A percentile compares a stretch with the other conserved stretches of the same genome.
Conservation (phyloP, 2,797 vertebrate genomes). For the Mionectes olivaceus region DNA sequence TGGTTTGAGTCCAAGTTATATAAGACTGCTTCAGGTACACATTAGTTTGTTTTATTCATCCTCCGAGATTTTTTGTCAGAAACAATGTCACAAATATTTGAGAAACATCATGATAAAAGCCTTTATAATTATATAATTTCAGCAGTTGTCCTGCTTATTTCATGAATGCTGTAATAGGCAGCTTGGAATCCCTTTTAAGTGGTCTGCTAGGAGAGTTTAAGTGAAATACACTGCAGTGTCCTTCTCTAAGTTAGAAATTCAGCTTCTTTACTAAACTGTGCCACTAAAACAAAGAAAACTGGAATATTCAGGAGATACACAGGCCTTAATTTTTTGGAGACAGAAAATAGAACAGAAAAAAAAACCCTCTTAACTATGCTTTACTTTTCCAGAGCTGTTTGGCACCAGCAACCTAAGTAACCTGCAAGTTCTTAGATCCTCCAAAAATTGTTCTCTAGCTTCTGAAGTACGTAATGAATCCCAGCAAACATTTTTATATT, state of each 20-base stretch:
- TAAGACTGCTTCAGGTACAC: not conserved
- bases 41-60: not conserved
- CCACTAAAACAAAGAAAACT: not conserved
- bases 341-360: accelerated
- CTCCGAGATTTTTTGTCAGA: not conserved
- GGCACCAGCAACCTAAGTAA: not conserved
- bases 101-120: not conserved
- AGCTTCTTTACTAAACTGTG: not conserved
- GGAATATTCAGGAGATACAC: not conserved
- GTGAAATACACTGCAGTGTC: not conserved
- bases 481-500: not conserved
- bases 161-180: not conserved
- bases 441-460: not conserved
- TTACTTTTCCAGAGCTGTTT: not conserved
- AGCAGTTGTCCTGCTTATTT: not conserved
- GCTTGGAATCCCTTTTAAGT: not conserved
- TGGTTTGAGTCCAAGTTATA: not conserved
- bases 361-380: not conserved
- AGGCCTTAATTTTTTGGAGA: not conserved
- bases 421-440: not conserved
- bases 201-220: not conserved
- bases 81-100: not conserved
- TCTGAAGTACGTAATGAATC: not conserved
- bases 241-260: not conserved
- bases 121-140: not conserved